A percentile compares a stretch with the other conserved stretches of the same genome.
phyloP scores from a whole-genome alignment of 2,888 invertebrate species.

The Copidosoma aretas region DNA sequence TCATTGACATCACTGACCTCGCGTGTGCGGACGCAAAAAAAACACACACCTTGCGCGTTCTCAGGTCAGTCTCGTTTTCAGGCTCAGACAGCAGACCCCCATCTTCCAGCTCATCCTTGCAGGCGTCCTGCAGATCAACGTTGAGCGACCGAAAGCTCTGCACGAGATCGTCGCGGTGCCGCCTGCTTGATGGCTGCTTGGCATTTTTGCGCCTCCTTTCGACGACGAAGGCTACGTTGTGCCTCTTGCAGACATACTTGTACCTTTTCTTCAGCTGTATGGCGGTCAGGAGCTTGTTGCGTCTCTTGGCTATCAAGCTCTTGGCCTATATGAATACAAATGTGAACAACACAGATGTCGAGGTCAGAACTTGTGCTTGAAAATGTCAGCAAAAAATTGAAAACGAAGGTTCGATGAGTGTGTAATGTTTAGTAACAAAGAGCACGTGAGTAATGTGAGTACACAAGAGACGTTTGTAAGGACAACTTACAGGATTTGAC shows the following conservation, averaged over 20 bases:
- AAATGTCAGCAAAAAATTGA: background rate
- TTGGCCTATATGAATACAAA: no score
- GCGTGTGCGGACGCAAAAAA: no score
- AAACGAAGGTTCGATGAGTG: no score
- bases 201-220: slow-evolving; percentile 20
- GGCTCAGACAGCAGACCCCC: background rate
- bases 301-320: no score
- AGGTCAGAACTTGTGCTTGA: background rate
- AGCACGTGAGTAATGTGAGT: background rate
- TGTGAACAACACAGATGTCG: no score
- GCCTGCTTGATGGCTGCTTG: slow-evolving; percentile 15
- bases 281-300: slow-evolving; percentile 18
- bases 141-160: slow-evolving; percentile 25
- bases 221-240: slow-evolving; percentile 21
- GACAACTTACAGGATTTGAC: background rate
- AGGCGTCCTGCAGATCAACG: slow-evolving; percentile 2
- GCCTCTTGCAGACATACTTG: slow-evolving; percentile 37
- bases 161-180: slow-evolving; percentile 26
- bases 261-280: slow-evolving; percentile 27
- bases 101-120: background rate
- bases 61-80: background rate
- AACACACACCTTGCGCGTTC: background rate
- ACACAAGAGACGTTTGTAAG: background rate
- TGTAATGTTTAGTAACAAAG: no score
- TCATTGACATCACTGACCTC: no score